Evolutionary conservation across 2,888 invertebrate species (phyloP).

Genomic region (Cyaniris semiargus): DNA sequence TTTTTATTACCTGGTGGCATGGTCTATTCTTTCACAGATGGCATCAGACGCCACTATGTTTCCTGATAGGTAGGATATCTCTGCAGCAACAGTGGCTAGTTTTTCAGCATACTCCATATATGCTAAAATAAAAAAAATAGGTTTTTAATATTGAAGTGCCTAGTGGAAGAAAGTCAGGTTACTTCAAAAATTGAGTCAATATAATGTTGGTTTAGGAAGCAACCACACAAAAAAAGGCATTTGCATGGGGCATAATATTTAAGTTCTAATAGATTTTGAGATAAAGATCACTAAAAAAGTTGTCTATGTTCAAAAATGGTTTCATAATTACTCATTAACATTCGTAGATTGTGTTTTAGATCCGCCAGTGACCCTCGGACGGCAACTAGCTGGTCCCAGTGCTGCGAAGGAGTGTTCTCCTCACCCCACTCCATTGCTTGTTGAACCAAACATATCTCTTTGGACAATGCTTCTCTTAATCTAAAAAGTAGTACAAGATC

Average conservation of each 20-base stretch:
- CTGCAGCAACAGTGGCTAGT: conserved; percentile 75
- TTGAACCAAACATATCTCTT: conserved; percentile 69
- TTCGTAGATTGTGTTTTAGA: conserved; percentile 67
- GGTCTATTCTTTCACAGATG: conserved; percentile 76
- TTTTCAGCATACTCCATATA: conserved; percentile 81
- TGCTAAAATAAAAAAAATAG: conserved; percentile 50
- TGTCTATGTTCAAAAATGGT: background rate
- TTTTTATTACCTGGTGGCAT: conserved; percentile 64
- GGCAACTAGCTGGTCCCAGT: conserved; percentile 74
- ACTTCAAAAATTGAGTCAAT: no score
- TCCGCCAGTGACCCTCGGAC: conserved; percentile 67
- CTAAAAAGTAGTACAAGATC: conserved; percentile 45
- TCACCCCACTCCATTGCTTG: conserved; percentile 76
- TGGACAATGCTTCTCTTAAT: conserved; percentile 63
- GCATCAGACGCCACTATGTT: conserved; percentile 77
- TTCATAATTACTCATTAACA: conserved; percentile 58
- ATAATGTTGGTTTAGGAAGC: no score
- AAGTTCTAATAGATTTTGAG: no score
- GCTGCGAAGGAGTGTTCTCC: conserved; percentile 68
- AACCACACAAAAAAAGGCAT: no score
- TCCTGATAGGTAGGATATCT: conserved; percentile 77
- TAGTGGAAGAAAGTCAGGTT: no score
- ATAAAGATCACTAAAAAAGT: background rate
- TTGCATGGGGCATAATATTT: no score
- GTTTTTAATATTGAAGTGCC: no score